Evolutionary conservation across 1,140 invertebrate species (phyloP), one percentile per base, ranked within the genome.

Genomic region (Notospermus geniculatus): DNA sequence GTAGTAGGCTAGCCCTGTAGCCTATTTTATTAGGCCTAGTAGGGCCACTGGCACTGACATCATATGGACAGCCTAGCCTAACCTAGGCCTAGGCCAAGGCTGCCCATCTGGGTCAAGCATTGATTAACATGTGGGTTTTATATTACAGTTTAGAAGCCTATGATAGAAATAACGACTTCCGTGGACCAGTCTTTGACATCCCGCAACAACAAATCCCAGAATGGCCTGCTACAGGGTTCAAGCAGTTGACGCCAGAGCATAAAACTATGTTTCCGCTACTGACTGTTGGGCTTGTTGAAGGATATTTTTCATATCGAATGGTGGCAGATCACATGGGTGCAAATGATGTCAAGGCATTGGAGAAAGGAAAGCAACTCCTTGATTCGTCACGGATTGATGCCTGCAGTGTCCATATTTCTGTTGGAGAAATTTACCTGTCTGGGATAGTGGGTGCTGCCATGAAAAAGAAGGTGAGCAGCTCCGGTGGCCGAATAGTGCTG

Each of bases 291-390:
- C 22, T 17, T 13, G 22, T 56, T 9, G 22, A 32, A 30, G 54
- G 22, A 28, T 29, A 56, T 32, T 56, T 56, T 30, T 17, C n/a
- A 27, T 29, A 29, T 56, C 54, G 28, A 17, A 17, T 19, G 27
- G 54, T 32, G 5, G 13, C 29, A 9, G 29, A 56, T 15, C 11
- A 27, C 7, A 22, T 7, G 11, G 22, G 7, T 5, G 11, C 39
- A 43, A 56, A 56, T 17, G 54, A 56, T 22, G n/a, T 32, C 15
- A 56, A 56, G 30, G 54, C 54, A 56, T 17, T 56, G 15, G 54
- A 56, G 29, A 56, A 56, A 27, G 19, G 25, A 7, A 23, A 22
- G 30, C 15, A 15, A 28, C 27, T 56, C 11, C 13, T 29, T 17
- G 15, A 56, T 19, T 23, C 22, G 9, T 27, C 11, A 5, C 22